phyloP scores from a whole-genome alignment of 2,797 vertebrate genomes.

The Danio tinwini region DNA sequence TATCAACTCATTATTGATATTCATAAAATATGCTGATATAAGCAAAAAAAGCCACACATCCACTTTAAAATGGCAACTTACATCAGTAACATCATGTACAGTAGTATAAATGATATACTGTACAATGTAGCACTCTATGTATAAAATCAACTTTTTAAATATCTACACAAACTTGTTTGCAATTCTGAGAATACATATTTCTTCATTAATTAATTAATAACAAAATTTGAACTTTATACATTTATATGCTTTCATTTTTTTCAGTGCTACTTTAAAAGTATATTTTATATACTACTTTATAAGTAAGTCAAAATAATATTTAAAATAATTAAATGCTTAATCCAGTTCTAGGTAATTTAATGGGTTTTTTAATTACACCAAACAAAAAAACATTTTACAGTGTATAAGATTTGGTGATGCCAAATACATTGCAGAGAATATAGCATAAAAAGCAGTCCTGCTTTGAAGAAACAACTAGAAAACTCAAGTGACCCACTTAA shows the following conservation, averaged over 20 bases:
- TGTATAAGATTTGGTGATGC: conserved; percentile 1
- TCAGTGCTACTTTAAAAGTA: not conserved
- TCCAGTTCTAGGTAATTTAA: not conserved
- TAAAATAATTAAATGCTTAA: not conserved
- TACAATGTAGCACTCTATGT: not conserved
- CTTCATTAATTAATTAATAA: not conserved
- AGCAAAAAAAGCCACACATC: not conserved
- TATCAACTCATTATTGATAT: not conserved
- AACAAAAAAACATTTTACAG: not conserved
- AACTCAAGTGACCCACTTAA: not conserved
- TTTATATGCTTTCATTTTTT: no score
- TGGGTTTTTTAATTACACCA: not conserved
- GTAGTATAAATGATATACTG: not conserved
- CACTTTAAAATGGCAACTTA: not conserved
- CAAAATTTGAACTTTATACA: no score
- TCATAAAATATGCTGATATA: not conserved
- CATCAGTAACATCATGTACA: not conserved
- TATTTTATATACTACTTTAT: not conserved
- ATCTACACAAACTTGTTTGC: not conserved
- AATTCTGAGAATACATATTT: not conserved
- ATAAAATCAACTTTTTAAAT: not conserved
- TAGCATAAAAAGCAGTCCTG: no score
- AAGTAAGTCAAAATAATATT: not conserved
- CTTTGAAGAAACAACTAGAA: not conserved
- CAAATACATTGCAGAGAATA: not conserved